These are phyloP conservation scores for Syngnathoides biaculeatus DNA, from an alignment of 2,113 vertebrate species.

Conservation along the genomic window DNA sequence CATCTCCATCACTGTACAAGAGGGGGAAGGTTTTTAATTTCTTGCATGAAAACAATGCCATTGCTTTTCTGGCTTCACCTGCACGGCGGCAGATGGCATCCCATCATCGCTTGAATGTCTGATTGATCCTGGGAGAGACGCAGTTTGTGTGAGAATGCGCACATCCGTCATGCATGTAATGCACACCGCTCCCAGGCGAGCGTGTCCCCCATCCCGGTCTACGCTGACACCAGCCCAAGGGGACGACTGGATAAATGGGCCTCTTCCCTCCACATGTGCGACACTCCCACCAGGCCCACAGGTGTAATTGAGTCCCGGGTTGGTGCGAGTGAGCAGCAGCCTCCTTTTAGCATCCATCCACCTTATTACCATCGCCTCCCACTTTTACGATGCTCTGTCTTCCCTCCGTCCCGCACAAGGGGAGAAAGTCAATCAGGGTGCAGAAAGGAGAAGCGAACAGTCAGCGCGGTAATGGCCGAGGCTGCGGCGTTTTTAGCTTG, in stretches of 20 bases:
- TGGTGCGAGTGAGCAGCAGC: slow-evolving; percentile 50
- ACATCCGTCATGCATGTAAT: slow-evolving; percentile 70
- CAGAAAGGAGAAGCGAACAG: background rate
- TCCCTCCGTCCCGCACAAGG: slow-evolving; percentile 27
- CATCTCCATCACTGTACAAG: slow-evolving; percentile 70
- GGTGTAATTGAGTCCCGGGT: slow-evolving; percentile 67
- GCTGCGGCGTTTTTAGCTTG: slow-evolving; percentile 55
- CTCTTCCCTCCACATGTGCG: slow-evolving; percentile 59
- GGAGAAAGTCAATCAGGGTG: slow-evolving; percentile 48
- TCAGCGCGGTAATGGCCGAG: slow-evolving; percentile 38
- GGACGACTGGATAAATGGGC: slow-evolving; percentile 66
- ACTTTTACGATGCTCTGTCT: slow-evolving; percentile 43
- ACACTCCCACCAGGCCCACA: slow-evolving; percentile 58
- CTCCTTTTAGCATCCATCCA: slow-evolving; percentile 52
- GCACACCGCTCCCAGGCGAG: slow-evolving; percentile 56
- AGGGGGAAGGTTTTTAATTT: slow-evolving; percentile 73
- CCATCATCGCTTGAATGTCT: slow-evolving; percentile 69
- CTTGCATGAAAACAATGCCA: slow-evolving; percentile 75
- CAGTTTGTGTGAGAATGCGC: slow-evolving; percentile 12
- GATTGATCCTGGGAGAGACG: slow-evolving; percentile 75
- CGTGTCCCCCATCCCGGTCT: slow-evolving; percentile 19
- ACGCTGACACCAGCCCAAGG: slow-evolving; percentile 44
- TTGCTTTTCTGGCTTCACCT: slow-evolving; percentile 71
- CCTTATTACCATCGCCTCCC: slow-evolving; percentile 56
- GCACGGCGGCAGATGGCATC: slow-evolving; percentile 77